Base-by-base conservation (phyloP, 2,797 vertebrate species). In the Psittacula echo region DNA sequence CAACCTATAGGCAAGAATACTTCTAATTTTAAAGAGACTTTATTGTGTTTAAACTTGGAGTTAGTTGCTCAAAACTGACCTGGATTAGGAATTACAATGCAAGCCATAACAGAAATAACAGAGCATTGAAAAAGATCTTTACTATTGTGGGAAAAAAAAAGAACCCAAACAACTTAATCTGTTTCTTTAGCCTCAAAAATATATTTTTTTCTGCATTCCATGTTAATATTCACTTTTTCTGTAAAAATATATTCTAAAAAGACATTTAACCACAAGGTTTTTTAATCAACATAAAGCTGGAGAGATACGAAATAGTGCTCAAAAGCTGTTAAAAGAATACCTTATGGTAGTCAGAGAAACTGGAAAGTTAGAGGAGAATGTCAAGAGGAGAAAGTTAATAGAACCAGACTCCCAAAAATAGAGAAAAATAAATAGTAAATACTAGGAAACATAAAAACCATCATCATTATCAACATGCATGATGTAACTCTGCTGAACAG, bases 81-180 rank as follows among this genome's bases (percentile, higher is more conserved):
- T 20, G 48, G 50, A 64, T 90, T 89, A 72, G 50, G 89, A 97
- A 97, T 97, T 95, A 85, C 72, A 95, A 89, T 90, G 75, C 72
- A 97, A 96, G 47, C 73, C 81, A 85, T 87, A 89, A 92, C 62
- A 85, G 92, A 97, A 97, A 96, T 94, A 96, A 85, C 39, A 53
- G 6, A 88, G 45, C 67, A 91, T 78, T 95, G 88, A 95, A 96
- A 96, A 81, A 65, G 7, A 50, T 66, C 41, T 83, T 93, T 82
- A 86, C 48, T 45, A 42, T 18, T 27, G 81, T 79, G 56, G n/a
- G 22, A 14, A 32, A 10, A 91, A 91, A 90, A 66, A 42, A 0
- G 0, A 48, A 48, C 7, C 21, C 47, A 48, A 14, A 18, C 21
- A 71, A 65, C 5, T 19, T 53, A 39, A 51, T 3, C 17, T 37